Conservation (phyloP, 2,888 invertebrate genomes). For the Venustoraphidia nigricollis region DNA sequence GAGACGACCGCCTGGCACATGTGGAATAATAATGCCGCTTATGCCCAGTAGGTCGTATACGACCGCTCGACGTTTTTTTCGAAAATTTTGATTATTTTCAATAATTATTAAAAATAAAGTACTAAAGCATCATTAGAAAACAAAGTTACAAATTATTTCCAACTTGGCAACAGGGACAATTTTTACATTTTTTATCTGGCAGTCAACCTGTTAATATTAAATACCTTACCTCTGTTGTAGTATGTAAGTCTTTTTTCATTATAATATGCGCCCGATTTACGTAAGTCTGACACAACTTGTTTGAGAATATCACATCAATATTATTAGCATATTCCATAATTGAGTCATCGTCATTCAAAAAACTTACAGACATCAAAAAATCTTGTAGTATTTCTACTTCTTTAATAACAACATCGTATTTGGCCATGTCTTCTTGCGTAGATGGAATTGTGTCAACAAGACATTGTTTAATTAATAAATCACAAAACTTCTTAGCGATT, state of each 20-base stretch:
- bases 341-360: slow-evolving; percentile 39
- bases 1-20: too few relatives aligned
- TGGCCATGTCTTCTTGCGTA: slow-evolving; percentile 51
- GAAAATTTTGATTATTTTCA: too few relatives aligned
- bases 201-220: neutral
- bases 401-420: slow-evolving; percentile 43
- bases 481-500: slow-evolving; percentile 42
- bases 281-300: slow-evolving; percentile 58
- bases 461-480: slow-evolving; percentile 54
- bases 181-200: too few relatives aligned
- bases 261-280: slow-evolving; percentile 50
- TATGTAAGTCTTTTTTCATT: slow-evolving; percentile 69
- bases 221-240: slow-evolving; percentile 36
- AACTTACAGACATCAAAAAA: slow-evolving; percentile 39
- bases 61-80: too few relatives aligned
- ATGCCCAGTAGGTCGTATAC: too few relatives aligned
- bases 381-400: slow-evolving; percentile 51
- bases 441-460: slow-evolving; percentile 62
- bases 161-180: too few relatives aligned
- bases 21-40: too few relatives aligned
- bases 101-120: too few relatives aligned
- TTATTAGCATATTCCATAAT: slow-evolving; percentile 55
- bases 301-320: slow-evolving; percentile 59
- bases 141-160: too few relatives aligned
- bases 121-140: too few relatives aligned